Evolutionary conservation across 2,113 vertebrate species (phyloP).

Genomic region (Dipodomys merriami): DNA sequence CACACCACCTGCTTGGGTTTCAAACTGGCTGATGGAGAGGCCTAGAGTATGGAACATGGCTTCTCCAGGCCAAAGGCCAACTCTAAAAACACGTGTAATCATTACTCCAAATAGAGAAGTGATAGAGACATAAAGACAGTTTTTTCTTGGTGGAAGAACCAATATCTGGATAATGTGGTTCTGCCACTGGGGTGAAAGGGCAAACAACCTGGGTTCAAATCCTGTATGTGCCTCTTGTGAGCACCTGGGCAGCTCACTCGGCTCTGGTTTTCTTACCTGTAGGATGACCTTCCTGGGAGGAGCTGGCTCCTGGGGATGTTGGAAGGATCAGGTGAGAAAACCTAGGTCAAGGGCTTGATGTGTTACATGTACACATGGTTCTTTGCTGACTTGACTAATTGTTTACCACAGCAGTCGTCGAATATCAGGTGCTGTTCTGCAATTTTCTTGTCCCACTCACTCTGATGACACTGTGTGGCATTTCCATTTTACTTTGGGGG

Average conservation of each 20-base stretch:
- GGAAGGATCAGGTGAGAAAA: not conserved
- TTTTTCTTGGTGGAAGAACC: not conserved
- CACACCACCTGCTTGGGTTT: not conserved
- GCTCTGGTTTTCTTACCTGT: not conserved
- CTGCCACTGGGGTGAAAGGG: not conserved
- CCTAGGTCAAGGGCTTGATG: accelerated
- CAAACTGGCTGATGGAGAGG: not conserved
- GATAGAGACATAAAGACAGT: not conserved
- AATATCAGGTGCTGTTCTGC: not conserved
- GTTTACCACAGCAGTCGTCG: not conserved
- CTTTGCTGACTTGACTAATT: accelerated
- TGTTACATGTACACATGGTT: not conserved
- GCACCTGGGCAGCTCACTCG: not conserved
- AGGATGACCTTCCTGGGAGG: not conserved
- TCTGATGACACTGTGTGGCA: not conserved
- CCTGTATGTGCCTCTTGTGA: not conserved
- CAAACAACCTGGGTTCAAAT: not conserved
- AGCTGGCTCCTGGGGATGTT: not conserved
- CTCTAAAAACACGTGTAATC: not conserved
- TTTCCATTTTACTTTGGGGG: not conserved
- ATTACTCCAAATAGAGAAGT: not conserved
- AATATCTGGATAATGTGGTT: not conserved
- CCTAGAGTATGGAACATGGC: accelerated
- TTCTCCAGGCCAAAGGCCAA: not conserved
- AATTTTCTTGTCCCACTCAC: not conserved